A percentile compares a stretch with the other conserved stretches of the same genome.
Conservation (phyloP, 2,888 invertebrate genomes). For the Morpho achilles region DNA sequence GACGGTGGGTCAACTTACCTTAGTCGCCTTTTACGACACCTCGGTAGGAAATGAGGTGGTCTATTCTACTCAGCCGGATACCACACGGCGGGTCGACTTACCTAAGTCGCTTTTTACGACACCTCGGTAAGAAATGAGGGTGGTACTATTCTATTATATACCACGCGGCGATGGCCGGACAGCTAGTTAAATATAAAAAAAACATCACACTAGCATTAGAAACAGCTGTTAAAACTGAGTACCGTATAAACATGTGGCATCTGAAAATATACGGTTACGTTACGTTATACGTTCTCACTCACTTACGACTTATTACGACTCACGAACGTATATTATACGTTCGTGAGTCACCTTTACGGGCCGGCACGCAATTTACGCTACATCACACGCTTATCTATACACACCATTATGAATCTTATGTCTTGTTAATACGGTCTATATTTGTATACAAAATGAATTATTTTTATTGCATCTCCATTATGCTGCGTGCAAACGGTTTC, state of each 20-base stretch:
- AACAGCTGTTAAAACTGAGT: slow-evolving; percentile 3
- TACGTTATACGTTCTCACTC: too few relatives aligned
- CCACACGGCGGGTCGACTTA: too few relatives aligned
- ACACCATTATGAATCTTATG: slow-evolving; percentile 16
- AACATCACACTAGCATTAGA: not conserved
- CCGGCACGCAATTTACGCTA: slow-evolving; percentile 6
- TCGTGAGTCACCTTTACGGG: slow-evolving; percentile 15
- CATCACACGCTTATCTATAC: not conserved
- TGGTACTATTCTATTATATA: too few relatives aligned
- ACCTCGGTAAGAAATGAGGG: too few relatives aligned
- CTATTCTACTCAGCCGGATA: too few relatives aligned
- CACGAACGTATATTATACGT: too few relatives aligned
- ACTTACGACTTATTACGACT: too few relatives aligned
- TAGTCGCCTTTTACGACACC: too few relatives aligned
- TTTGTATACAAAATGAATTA: slow-evolving; percentile 10
- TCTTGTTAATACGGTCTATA: slow-evolving; percentile 18
- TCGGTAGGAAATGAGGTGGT: too few relatives aligned
- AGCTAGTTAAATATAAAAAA: not conserved
- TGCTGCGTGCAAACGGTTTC: slow-evolving; percentile 5
- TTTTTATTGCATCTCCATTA: slow-evolving; percentile 18
- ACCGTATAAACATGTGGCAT: not conserved
- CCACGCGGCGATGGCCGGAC: too few relatives aligned
- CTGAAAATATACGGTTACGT: not conserved
- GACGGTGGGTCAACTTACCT: too few relatives aligned
- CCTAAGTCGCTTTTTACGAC: too few relatives aligned